phyloP scores from a whole-genome alignment of 2,797 vertebrate species.

The Diplodus puntazzo region DNA sequence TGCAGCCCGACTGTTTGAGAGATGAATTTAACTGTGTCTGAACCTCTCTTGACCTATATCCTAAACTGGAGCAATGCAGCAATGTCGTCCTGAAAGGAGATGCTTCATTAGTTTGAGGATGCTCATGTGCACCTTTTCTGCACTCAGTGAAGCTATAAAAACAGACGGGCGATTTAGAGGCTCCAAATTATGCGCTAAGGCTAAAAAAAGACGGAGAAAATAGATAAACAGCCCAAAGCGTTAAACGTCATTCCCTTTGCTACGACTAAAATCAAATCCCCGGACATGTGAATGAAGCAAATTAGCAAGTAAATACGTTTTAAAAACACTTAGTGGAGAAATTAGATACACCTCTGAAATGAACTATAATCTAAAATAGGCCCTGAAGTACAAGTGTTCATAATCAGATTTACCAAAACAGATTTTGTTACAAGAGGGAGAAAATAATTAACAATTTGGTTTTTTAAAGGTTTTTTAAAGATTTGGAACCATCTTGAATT shows the following conservation, averaged over 20 bases:
- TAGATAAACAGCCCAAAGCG: background rate
- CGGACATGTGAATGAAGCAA: background rate
- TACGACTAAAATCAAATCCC: background rate
- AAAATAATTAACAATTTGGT: background rate
- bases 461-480: no score
- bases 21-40: conserved; percentile 77
- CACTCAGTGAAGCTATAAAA: background rate
- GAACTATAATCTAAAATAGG: background rate
- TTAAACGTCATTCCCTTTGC: background rate
- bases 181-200: conserved; percentile 16
- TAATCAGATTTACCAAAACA: no score
- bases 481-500: no score
- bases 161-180: conserved; percentile 21
- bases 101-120: conserved; percentile 51
- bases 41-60: conserved; percentile 79
- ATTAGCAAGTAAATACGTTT: background rate
- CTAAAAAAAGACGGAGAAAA: background rate
- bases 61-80: conserved; percentile 66
- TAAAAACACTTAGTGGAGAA: background rate
- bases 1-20: conserved; percentile 66
- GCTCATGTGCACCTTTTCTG: conserved; percentile 21
- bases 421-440: no score
- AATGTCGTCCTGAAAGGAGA: conserved; percentile 44
- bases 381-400: no score
- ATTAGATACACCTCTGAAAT: background rate